Conservation (phyloP, 2,797 vertebrate species). For the Mus minutoides region DNA sequence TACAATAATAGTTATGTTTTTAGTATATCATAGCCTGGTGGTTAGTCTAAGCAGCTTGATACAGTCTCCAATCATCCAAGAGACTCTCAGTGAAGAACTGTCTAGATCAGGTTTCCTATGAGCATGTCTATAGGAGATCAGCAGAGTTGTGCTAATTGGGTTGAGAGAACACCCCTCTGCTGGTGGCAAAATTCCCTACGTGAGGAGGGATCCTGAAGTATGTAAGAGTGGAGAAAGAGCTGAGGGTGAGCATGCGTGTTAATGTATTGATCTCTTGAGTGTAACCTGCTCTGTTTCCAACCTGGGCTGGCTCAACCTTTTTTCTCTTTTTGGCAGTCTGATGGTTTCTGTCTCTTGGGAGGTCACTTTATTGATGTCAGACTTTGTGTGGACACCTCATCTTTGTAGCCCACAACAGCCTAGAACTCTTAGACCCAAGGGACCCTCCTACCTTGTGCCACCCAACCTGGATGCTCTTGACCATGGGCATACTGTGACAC, state of each 20-base stretch:
- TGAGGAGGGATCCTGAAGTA: background rate
- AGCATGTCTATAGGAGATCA: no score
- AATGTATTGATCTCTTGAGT: background rate
- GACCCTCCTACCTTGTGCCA: background rate
- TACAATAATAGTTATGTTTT: constrained; percentile 43
- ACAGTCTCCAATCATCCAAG: background rate
- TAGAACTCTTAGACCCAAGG: background rate
- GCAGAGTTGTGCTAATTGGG: background rate
- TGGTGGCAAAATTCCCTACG: background rate
- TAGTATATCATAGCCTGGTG: background rate
- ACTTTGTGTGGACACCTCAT: background rate
- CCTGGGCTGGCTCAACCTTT: background rate
- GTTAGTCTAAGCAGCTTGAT: background rate
- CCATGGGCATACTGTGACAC: background rate
- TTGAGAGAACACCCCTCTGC: background rate
- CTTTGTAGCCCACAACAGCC: background rate
- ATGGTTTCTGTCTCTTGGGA: background rate
- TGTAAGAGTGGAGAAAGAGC: background rate
- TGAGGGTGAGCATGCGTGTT: background rate
- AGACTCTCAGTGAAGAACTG: background rate
- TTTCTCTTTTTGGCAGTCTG: background rate
- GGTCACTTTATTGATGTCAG: background rate
- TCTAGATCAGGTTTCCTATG: background rate
- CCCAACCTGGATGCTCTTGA: background rate
- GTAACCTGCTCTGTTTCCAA: background rate